Percentiles rank a stretch among this genome's conserved stretches.
These are phyloP conservation scores for Pseudopleuronectes americanus DNA, from an alignment of 2,797 vertebrate species.

Conservation along the genomic window DNA sequence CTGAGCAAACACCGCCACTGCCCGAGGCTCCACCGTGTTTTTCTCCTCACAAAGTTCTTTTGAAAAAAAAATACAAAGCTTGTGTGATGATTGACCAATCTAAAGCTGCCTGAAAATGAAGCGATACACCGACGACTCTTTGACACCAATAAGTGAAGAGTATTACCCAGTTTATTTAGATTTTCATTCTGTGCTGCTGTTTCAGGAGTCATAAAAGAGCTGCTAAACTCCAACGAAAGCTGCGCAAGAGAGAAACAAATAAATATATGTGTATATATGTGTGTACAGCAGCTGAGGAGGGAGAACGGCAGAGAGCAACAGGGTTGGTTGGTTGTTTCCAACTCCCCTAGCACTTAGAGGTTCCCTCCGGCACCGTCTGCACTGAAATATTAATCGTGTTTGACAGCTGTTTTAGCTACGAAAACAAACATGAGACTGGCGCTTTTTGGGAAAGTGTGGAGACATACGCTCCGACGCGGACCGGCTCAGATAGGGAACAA, in stretches of 20 bases:
- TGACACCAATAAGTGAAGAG: constrained; percentile 29
- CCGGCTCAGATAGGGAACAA: constrained; percentile 53
- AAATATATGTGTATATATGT: too few relatives aligned
- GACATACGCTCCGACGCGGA: constrained; percentile 22
- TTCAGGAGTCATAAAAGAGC: constrained; percentile 31
- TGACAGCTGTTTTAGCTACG: constrained; percentile 78
- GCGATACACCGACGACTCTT: constrained; percentile 29
- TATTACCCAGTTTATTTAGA: constrained; percentile 29
- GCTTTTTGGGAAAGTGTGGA: constrained; percentile 15
- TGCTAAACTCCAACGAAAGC: constrained; percentile 19
- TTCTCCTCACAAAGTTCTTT: constrained; percentile 8
- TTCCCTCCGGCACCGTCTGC: constrained; percentile 67
- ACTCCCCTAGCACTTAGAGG: constrained; percentile 59
- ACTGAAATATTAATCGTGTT: constrained; percentile 81
- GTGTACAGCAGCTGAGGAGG: constrained; percentile 1
- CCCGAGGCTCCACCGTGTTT: neutral
- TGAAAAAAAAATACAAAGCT: constrained; percentile 33
- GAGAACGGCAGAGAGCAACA: constrained; percentile 49
- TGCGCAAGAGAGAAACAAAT: neutral
- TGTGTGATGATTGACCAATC: constrained; percentile 19
- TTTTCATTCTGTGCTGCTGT: constrained; percentile 25
- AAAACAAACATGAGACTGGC: constrained; percentile 69
- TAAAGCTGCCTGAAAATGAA: constrained; percentile 8
- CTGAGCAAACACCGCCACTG: constrained; percentile 41
- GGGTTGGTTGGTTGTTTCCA: constrained; percentile 61